Conservation (phyloP, 2,797 vertebrate species). For the Fundulus diaphanus region DNA sequence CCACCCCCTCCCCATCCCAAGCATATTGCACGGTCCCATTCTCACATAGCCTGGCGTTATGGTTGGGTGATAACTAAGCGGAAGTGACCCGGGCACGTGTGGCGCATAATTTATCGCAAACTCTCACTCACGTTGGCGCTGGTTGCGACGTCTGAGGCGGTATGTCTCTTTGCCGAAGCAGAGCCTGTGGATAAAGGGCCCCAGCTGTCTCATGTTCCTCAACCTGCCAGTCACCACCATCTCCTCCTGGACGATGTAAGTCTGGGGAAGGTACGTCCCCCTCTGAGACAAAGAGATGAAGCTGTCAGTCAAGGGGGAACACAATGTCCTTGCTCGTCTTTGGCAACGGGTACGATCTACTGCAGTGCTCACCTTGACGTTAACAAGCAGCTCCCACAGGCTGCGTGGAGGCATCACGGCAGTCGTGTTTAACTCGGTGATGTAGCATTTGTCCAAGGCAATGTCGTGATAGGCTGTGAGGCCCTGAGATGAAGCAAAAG, state of each 20-base stretch:
- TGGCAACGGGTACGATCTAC: conserved; percentile 22
- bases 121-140: conserved; percentile 85
- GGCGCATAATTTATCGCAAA: conserved; percentile 13
- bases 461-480: conserved; percentile 95
- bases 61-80: conserved; percentile 8
- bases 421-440: conserved; percentile 93
- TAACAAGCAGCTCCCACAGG: conserved; percentile 93
- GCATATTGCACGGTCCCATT: conserved; percentile 28
- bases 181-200: conserved; percentile 91
- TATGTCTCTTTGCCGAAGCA: conserved; percentile 95
- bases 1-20: background rate
- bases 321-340: conserved; percentile 21
- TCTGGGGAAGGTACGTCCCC: conserved; percentile 93
- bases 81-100: conserved; percentile 21
- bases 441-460: conserved; percentile 92
- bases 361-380: conserved; percentile 87
- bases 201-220: conserved; percentile 89
- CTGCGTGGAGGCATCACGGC: conserved; percentile 91
- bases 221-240: conserved; percentile 91
- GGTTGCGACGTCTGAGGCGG: conserved; percentile 85
- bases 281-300: conserved; percentile 80
- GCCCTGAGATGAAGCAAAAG: conserved; percentile 76
- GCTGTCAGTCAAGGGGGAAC: conserved; percentile 42
- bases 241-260: conserved; percentile 94
- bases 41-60: conserved; percentile 20